A percentile compares a stretch with the other conserved stretches of the same genome.
These are phyloP conservation scores for Ctenosaura bakeri DNA, from an alignment of 2,797 vertebrate genomes.

Conservation along the genomic window DNA sequence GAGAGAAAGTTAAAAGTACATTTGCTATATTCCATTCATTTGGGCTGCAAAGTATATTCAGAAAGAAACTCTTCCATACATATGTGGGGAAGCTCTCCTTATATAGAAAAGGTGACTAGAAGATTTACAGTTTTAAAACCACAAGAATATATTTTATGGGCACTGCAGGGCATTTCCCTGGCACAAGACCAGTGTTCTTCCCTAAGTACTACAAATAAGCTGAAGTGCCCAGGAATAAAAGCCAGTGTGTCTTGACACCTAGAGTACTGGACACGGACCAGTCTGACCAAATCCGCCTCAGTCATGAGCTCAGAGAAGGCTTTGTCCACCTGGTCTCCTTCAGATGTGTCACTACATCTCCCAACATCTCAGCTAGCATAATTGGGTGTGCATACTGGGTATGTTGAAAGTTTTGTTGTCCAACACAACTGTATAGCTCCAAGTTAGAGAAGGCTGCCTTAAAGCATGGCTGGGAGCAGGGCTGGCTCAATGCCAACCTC, in stretches of 20 bases:
- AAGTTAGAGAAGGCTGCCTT: background rate
- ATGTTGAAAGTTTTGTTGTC: background rate
- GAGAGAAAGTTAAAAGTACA: slow-evolving; percentile 2
- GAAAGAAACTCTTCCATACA: background rate
- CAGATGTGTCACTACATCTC: background rate
- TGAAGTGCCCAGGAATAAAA: background rate
- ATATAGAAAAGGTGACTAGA: background rate
- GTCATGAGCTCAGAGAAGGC: background rate
- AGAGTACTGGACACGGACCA: background rate
- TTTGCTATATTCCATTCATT: background rate
- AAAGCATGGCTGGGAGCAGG: background rate
- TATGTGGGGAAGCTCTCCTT: background rate
- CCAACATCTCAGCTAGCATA: background rate
- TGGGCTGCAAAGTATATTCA: background rate
- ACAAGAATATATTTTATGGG: background rate
- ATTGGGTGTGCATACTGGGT: no score
- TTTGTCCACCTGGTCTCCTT: background rate
- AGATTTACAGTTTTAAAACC: background rate
- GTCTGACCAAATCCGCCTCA: no score
- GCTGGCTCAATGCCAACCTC: no score
- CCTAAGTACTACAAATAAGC: background rate
- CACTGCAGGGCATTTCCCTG: background rate
- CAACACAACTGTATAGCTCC: background rate
- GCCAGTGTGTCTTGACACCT: background rate
- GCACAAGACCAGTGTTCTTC: background rate